A percentile compares a stretch with the other conserved stretches of the same genome.
Conservation (phyloP, 2,888 invertebrate species). For the Sepioteuthis lessoniana region DNA sequence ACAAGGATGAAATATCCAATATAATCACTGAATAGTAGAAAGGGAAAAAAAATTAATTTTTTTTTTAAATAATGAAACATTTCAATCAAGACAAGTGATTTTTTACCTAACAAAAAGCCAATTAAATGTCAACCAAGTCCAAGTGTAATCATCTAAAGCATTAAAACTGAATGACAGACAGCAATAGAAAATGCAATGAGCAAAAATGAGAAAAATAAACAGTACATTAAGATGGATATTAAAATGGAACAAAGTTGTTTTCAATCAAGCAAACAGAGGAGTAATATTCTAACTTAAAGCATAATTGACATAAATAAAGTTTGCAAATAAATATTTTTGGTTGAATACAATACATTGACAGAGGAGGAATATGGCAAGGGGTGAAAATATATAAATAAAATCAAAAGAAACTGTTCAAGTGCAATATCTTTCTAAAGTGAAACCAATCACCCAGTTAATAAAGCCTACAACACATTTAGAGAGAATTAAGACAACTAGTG, state of each 20-base stretch:
- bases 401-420: background rate
- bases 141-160: too few relatives aligned
- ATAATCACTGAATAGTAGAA: background rate
- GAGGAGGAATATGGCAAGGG: too few relatives aligned
- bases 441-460: background rate
- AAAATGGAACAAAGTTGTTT: background rate
- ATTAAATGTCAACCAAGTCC: too few relatives aligned
- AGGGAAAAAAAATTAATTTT: too few relatives aligned
- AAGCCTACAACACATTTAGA: background rate
- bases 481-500: background rate
- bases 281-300: background rate
- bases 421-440: background rate
- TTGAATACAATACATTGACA: background rate
- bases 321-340: background rate
- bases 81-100: too few relatives aligned
- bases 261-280: background rate
- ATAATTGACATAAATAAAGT: background rate
- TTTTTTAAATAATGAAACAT: too few relatives aligned
- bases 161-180: background rate
- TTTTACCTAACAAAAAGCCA: too few relatives aligned
- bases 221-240: background rate
- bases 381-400: too few relatives aligned
- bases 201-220: background rate
- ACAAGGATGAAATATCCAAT: background rate
- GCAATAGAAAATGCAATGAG: slow-evolving; percentile 1